Evolutionary conservation across 2,113 vertebrate species (phyloP), one percentile per base, ranked within the genome.

Genomic region (Leucopsar rothschildi): DNA sequence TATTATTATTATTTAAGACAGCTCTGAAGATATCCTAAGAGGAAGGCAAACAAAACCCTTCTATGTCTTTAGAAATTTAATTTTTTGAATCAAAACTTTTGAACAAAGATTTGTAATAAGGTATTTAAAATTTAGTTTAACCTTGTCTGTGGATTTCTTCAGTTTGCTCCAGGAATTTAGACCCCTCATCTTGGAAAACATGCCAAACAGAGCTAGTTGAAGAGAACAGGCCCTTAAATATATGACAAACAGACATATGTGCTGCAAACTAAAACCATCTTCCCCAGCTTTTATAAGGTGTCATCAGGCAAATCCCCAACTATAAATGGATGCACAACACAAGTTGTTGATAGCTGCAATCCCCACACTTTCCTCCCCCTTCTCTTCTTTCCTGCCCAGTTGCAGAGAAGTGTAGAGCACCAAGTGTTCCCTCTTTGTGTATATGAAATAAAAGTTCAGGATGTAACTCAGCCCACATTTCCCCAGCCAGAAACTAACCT

Each of bases 171-270:
- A 85, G 29, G 53, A 50, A 76, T 64, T 92, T 28, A 82, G 29
- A 44, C 17, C 27, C 20, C 21, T 80, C 8, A 18, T 23, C 15
- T 64, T 13, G 21, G 15, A 75, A 83, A 86, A 66, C 9, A 35
- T 28, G n/a, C 2, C 23, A 29, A 60, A 71, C 2, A 12, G 55
- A 78, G 11, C 2, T 39, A 68, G 39, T 9, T 87, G 39, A 86
- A 63, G 15, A 73, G 18, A 20, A 56, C 0, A 2, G 8, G 31
- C 11, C 12, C 9, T 42, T 52, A 2, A 0, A 39, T 27, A 4
- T 21, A 40, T 20, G 13, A 23, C 55, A 52, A 10, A 44, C 15
- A 79, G 28, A 56, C 27, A 28, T 22, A 49, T 2, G 27, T 28
- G 28, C 49, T 81, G 27, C 37, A 47, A 86, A 87, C 66, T 28